phyloP scores from a whole-genome alignment of 2,797 vertebrate genomes.

The Nannoperca australis region DNA sequence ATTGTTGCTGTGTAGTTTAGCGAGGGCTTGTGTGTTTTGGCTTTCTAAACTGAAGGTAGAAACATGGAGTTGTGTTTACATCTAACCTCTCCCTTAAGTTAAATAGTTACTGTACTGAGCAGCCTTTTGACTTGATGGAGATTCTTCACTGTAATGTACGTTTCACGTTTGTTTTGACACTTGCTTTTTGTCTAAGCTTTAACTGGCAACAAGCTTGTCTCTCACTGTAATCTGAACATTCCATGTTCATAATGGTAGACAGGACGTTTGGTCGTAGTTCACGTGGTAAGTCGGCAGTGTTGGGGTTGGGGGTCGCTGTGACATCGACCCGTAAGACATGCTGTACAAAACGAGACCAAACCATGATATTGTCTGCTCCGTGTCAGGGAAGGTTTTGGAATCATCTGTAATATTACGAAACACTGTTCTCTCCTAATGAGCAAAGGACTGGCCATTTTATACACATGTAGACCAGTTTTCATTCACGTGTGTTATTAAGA shows the following conservation, averaged over 20 bases:
- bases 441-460: constrained; percentile 5
- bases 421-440: constrained; percentile 8
- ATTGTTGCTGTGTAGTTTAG: constrained; percentile 23
- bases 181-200: constrained; percentile 12
- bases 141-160: constrained; percentile 47
- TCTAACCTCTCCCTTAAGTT: constrained; percentile 23
- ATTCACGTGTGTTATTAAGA: constrained; percentile 4
- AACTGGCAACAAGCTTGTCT: constrained; percentile 22
- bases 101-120: constrained; percentile 9
- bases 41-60: constrained; percentile 32
- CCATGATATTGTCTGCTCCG: constrained; percentile 22
- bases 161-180: constrained; percentile 33
- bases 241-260: constrained; percentile 53
- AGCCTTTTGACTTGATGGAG: constrained; percentile 17
- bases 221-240: constrained; percentile 71
- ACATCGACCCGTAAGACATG: constrained; percentile 22
- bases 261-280: constrained; percentile 12
- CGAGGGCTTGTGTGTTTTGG: constrained; percentile 43
- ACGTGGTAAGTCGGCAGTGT: constrained; percentile 16
- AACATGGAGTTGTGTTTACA: constrained; percentile 53
- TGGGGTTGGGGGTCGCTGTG: constrained; percentile 25
- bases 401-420: constrained; percentile 19
- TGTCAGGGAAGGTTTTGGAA: constrained; percentile 25
- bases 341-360: constrained; percentile 58
- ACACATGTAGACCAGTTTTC: constrained; percentile 27